A percentile compares a stretch with the other conserved stretches of the same genome.
phyloP scores from a whole-genome alignment of 2,888 invertebrate genomes.

The Autographa pulchrina region DNA sequence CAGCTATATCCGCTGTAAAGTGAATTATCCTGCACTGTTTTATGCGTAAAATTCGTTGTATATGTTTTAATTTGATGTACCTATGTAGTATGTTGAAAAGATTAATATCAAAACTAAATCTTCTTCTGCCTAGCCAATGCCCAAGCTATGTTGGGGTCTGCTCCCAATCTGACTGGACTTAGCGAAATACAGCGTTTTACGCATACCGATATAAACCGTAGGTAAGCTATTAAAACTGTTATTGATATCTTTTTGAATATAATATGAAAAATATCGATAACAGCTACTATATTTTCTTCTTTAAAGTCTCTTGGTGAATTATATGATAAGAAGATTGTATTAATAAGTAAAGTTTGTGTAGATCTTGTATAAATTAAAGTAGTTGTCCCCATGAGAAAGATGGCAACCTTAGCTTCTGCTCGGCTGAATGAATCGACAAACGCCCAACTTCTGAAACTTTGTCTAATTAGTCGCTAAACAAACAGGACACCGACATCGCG shows the following conservation, averaged over 20 bases:
- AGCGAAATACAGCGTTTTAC: too few relatives aligned
- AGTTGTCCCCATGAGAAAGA: constrained; percentile 64
- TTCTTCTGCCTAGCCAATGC: too few relatives aligned
- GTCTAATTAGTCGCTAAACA: constrained; percentile 80
- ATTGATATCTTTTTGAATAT: too few relatives aligned
- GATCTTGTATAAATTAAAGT: constrained; percentile 24
- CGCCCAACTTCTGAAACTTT: constrained; percentile 72
- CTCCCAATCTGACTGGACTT: too few relatives aligned
- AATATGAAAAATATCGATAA: too few relatives aligned
- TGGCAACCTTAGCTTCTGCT: constrained; percentile 65
- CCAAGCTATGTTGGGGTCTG: too few relatives aligned
- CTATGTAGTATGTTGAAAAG: too few relatives aligned
- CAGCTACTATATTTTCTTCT: neutral
- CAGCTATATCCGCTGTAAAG: neutral
- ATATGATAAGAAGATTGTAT: neutral
- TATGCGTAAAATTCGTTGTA: too few relatives aligned
- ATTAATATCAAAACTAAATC: too few relatives aligned
- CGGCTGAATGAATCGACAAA: constrained; percentile 66
- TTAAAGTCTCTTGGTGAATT: neutral
- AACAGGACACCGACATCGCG: constrained; percentile 65
- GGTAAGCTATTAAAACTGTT: too few relatives aligned
- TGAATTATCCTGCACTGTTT: neutral
- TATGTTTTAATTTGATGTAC: too few relatives aligned
- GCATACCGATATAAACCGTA: too few relatives aligned
- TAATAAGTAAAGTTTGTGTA: constrained; percentile 1